Conservation (phyloP, 2,888 invertebrate species). For the Amorpha juglandis region DNA sequence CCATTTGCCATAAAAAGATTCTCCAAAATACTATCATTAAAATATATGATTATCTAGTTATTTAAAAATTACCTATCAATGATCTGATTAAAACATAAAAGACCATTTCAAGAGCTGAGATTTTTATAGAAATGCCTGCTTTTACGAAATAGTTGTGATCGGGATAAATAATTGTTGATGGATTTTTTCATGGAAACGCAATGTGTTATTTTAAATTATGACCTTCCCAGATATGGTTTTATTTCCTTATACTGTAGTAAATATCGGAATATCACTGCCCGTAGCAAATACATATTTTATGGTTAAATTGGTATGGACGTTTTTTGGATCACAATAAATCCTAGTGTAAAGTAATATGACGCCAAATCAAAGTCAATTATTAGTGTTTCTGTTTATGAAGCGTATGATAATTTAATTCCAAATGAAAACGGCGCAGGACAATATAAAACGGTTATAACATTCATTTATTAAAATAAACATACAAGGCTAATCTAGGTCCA, state of each 20-base stretch:
- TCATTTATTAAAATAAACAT: conserved; percentile 10
- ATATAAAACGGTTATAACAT: neutral
- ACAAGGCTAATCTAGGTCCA: neutral
- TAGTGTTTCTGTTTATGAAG: conserved; percentile 1
- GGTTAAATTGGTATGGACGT: neutral
- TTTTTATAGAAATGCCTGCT: too few relatives aligned
- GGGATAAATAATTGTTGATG: too few relatives aligned
- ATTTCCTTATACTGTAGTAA: too few relatives aligned
- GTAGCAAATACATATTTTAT: neutral
- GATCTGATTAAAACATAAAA: neutral
- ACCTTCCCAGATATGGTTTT: too few relatives aligned
- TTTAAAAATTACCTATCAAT: neutral
- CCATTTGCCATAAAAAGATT: neutral
- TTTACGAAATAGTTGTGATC: too few relatives aligned
- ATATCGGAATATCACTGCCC: too few relatives aligned
- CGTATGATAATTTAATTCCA: conserved; percentile 3
- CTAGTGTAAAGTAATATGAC: neutral
- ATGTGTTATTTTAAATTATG: too few relatives aligned
- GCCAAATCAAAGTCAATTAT: neutral
- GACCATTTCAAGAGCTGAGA: too few relatives aligned
- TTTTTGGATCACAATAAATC: neutral
- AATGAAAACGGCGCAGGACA: neutral
- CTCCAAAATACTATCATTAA: neutral
- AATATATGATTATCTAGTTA: neutral
- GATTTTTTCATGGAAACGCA: too few relatives aligned